Evolutionary conservation across 2,888 invertebrate species (phyloP), one percentile per base, ranked within the genome.

Genomic region (Osedax fenrisi): DNA sequence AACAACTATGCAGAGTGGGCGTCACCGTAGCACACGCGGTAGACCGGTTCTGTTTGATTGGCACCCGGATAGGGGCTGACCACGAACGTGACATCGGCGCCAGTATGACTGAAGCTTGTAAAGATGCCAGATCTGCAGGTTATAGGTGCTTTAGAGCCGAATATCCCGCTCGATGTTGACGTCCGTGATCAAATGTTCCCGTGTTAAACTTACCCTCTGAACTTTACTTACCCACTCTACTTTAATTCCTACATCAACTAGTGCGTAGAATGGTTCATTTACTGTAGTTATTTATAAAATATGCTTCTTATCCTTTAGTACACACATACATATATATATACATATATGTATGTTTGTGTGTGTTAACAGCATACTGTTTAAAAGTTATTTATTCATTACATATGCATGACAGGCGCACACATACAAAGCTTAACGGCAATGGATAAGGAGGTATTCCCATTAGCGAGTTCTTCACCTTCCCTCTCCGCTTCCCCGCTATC

Each of bases 101-200:
- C 83, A 95, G 95, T 85, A 97, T 98, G 96, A 94, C 92, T 85
- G 92, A 95, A 81, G 96, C 97, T 26, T 98, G 97, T 86, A 92
- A 92, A 83, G 96, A 97, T 84, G 96, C 97, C 21, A 87, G 95
- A 80, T 89, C 91, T 82, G 95, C 96, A 84, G 96, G 97, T 94
- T 85, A 86, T 86, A 84, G 41, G 27, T 26, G 67, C 1, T 17
- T 56, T 56, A 0, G 56, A 17, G 13, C 13, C 0, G 13, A 56
- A 0, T 56, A 56, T 17, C 56, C 25, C 64, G 17, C 22, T 21
- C 22, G 25, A 13, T 64, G 64, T 25, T 22, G 21, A 13, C 2
- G 61, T 25, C 23, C 23, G n/a, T n/a, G n/a, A n/a, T n/a, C n/a
- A n/a, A n/a, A n/a, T n/a, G n/a, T n/a, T n/a, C n/a, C n/a, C n/a